Base-by-base conservation (phyloP, 2,113 vertebrate species). In the Nanorana parkeri region DNA sequence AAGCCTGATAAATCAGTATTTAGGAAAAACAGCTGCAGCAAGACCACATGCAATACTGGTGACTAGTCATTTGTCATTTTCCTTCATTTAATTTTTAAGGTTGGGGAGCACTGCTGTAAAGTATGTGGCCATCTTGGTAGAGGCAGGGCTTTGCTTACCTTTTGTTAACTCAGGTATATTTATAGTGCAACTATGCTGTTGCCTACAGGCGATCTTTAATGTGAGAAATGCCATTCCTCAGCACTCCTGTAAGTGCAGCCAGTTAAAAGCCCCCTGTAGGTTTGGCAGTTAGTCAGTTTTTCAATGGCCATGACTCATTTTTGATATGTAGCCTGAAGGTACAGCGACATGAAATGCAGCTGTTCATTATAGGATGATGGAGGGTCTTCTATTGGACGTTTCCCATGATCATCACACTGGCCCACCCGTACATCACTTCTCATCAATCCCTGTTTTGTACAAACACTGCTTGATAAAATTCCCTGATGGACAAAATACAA, bases 301-400 rank as follows among this genome's bases (percentile, higher is more conserved):
- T 68, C n/a, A n/a, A 52, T 52, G 41, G 52, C 47, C 41, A 69
- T 69, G 17, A 69, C n/a, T 52, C 68, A 52, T 47, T 47, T 47
- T 47, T 47, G 41, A 47, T 69, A 23, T 52, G 21, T 52, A 52
- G 68, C 68, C 68, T 52, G 41, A 47, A 21, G 68, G 20, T 52
- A 47, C 17, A 23, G n/a, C 36, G 17, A 15, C 29, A 29, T 10
- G 15, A 7, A 4, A 20, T 6, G 67, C 32, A 21, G 68, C 68
- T 51, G 26, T 69, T 52, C 68, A 69, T 69, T 52, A 52, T 51
- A 8, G 8, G 8, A n/a, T 52, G 67, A 24, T 52, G 68, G 41
- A 41, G 41, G 66, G 32, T 41, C 5, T 17, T 2, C 65, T 17
- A 20, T 52, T 21, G 68, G 15, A 69, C 21, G 15, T 23, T 5